Percentiles rank a stretch among this genome's conserved stretches.
These are phyloP conservation scores for Ardeotis arabs DNA, from an alignment of 2,113 vertebrate genomes.

Conservation along the genomic window DNA sequence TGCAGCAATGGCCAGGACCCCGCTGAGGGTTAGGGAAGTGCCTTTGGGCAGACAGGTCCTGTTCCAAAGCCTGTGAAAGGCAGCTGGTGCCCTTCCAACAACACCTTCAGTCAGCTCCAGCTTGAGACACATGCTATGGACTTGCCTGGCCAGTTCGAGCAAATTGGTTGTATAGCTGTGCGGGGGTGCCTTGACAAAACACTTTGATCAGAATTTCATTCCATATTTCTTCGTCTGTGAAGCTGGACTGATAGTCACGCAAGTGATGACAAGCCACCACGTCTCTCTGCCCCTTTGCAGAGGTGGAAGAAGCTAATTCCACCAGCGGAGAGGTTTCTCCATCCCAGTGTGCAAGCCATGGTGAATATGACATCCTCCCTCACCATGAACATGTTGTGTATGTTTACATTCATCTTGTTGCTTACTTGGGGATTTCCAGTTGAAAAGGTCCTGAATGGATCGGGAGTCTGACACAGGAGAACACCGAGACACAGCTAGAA, in stretches of 20 bases:
- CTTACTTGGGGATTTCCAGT: background rate
- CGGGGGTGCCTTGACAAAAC: background rate
- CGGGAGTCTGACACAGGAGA: background rate
- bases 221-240: background rate
- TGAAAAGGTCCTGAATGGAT: background rate
- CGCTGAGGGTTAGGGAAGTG: background rate
- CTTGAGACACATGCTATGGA: background rate
- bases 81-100: background rate
- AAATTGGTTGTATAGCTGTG: background rate
- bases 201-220: background rate
- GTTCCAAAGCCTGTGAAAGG: background rate
- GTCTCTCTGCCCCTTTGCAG: background rate
- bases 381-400: fast-evolving
- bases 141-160: background rate
- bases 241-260: background rate
- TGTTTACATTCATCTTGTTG: background rate
- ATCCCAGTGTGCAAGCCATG: background rate
- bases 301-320: background rate
- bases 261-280: background rate
- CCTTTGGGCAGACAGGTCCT: background rate
- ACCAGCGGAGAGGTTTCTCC: background rate
- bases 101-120: background rate
- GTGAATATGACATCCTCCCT: background rate
- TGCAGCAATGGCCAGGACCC: background rate
- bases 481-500: background rate